phyloP scores from a whole-genome alignment of 2,797 vertebrate species.

The Coccyzus lansbergi region DNA sequence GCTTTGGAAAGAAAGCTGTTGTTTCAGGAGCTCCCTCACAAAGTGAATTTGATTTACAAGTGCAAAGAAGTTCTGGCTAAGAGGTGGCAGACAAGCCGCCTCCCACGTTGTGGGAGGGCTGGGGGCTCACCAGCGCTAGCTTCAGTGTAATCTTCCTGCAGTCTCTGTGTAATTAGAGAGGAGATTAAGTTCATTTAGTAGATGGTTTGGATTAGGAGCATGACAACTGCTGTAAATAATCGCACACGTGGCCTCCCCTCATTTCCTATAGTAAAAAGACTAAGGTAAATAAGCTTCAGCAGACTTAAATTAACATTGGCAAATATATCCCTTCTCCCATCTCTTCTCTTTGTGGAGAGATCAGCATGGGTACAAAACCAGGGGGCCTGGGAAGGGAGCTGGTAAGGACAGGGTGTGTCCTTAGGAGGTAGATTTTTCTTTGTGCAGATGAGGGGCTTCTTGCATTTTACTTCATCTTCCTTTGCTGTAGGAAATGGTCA shows the following conservation, averaged over 20 bases:
- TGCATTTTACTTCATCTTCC: accelerated
- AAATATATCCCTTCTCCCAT: not conserved
- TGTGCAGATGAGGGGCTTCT: not conserved
- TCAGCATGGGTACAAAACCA: not conserved
- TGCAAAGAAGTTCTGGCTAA: not conserved
- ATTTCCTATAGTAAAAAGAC: not conserved
- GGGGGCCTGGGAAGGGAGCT: not conserved
- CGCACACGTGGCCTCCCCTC: too few relatives aligned
- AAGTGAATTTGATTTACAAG: not conserved
- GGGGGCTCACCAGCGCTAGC: not conserved
- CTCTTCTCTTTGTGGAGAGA: not conserved
- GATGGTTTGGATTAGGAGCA: not conserved
- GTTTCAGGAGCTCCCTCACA: not conserved
- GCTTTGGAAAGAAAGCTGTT: not conserved
- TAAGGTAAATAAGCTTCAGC: not conserved
- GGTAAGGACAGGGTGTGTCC: accelerated
- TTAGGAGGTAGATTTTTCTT: not conserved
- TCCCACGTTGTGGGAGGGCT: not conserved
- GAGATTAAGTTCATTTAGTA: not conserved
- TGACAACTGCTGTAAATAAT: not conserved
- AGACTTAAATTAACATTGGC: not conserved
- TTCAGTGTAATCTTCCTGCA: not conserved
- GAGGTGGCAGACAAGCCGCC: accelerated
- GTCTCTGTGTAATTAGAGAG: not conserved
- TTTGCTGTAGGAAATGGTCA: not conserved